Evolutionary conservation across 2,888 invertebrate genomes (phyloP), one percentile per base, ranked within the genome.

Genomic region (Dolomedes plantarius): DNA sequence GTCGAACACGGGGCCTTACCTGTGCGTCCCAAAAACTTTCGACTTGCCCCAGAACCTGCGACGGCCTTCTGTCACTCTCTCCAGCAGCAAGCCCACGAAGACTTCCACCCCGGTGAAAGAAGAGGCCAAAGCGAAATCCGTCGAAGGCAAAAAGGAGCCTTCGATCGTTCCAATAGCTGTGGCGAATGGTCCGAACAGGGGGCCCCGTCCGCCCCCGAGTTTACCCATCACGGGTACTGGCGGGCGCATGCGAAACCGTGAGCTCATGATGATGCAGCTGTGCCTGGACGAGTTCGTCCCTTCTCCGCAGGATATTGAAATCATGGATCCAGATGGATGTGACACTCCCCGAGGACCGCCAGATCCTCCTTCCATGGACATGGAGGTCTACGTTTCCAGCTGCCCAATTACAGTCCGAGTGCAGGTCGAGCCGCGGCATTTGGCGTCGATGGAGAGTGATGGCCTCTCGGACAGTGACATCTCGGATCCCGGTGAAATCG

Each of bases 371-470:
- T 87, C 88, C 5, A 88, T 88, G 86, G 87, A 88, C 74, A 86
- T 88, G 82, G 88, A 88, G 65, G 86, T 88, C 27, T 88, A 88
- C 28, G 74, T 87, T 11, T 78, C 85, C 39, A 80, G 78, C 62
- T 87, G 86, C 27, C 88, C 88, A 29, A 86, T 88, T 11, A 87
- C 88, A 11, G 81, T 88, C 1, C 73, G 87, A 16, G 88, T 88
- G 6, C 88, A 88, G 50, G 65, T 88, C 1, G 87, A 87, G 23
- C 86, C 88, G 3, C 82, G 86, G 13, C 81, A 88, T 32, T 76
- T 89, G 62, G 89, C 89, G 16, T 89, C 89, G 28, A 88, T 89
- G 88, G 89, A 89, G 41, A 89, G 88, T 67, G 89, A 89, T 65
- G 89, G 89, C 19, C 72, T 89, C 2, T 89, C 89, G 41, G 80